phyloP scores from a whole-genome alignment of 2,797 vertebrate species.

The Cottoperca gobio region DNA sequence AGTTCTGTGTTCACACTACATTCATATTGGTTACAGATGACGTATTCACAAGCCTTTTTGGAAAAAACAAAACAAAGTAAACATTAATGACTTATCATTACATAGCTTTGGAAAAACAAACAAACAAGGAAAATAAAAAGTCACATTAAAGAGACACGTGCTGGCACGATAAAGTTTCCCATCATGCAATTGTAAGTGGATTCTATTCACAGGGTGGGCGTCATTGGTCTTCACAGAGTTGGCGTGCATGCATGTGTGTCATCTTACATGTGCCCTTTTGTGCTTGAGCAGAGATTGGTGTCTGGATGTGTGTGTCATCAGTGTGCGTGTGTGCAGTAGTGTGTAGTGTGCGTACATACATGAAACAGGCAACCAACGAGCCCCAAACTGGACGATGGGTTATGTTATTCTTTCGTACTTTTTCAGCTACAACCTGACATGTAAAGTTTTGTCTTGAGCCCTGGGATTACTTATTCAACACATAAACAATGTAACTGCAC shows the following conservation, averaged over 20 bases:
- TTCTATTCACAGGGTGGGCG: conserved; percentile 82
- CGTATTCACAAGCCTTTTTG: conserved; percentile 80
- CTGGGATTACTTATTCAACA: conserved; percentile 31
- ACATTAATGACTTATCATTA: conserved; percentile 65
- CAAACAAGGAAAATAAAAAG: conserved; percentile 47
- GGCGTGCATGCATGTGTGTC: conserved; percentile 80
- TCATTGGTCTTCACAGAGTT: conserved; percentile 72
- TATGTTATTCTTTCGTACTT: conserved; percentile 32
- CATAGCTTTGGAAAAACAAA: conserved; percentile 58
- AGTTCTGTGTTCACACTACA: conserved; percentile 83
- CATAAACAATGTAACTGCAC: conserved; percentile 13
- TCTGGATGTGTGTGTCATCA: conserved; percentile 39
- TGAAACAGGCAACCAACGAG: conserved; percentile 59
- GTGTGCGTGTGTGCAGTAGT: conserved; percentile 12
- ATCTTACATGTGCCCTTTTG: conserved; percentile 79
- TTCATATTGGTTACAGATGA: conserved; percentile 79
- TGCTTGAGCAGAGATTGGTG: conserved; percentile 78
- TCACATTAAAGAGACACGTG: conserved; percentile 82
- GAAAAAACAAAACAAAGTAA: conserved; percentile 65
- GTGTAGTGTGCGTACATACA: conserved; percentile 37
- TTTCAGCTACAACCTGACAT: conserved; percentile 40
- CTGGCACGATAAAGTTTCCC: conserved; percentile 82
- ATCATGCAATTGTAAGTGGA: conserved; percentile 84
- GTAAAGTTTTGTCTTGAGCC: conserved; percentile 36
- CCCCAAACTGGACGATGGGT: conserved; percentile 28